phyloP scores from a whole-genome alignment of 2,797 vertebrate species.

The Steatocranus sp. region DNA sequence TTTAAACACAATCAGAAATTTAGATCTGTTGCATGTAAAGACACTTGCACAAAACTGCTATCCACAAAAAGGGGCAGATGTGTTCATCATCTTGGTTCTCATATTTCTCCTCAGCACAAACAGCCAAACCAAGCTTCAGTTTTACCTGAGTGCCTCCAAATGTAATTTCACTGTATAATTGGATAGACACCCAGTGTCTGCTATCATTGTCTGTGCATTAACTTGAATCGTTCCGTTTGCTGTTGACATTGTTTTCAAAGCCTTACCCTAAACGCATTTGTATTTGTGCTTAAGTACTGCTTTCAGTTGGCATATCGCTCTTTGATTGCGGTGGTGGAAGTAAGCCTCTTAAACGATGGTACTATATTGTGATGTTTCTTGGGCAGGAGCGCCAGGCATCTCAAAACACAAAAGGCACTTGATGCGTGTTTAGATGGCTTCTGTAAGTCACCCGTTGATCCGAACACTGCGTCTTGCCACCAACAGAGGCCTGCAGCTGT shows the following conservation, averaged over 20 bases:
- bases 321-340: background rate
- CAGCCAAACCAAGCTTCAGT: slow-evolving; percentile 46
- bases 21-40: background rate
- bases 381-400: background rate
- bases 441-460: slow-evolving; percentile 52
- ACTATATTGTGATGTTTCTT: slow-evolving; percentile 34
- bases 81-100: slow-evolving; percentile 55
- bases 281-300: slow-evolving; percentile 42
- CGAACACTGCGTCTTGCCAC: slow-evolving; percentile 44
- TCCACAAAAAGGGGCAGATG: slow-evolving; percentile 51
- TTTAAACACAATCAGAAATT: background rate
- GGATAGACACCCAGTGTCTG: slow-evolving; percentile 66
- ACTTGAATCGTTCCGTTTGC: slow-evolving; percentile 61
- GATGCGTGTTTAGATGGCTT: slow-evolving; percentile 39
- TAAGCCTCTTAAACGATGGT: slow-evolving; percentile 25
- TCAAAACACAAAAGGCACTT: slow-evolving; percentile 42
- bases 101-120: slow-evolving; percentile 40
- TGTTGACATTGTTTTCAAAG: slow-evolving; percentile 68
- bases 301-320: slow-evolving; percentile 23
- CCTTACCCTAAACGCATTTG: slow-evolving; percentile 52
- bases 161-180: slow-evolving; percentile 73
- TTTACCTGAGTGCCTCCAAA: slow-evolving; percentile 72
- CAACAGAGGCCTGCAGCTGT: slow-evolving; percentile 52
- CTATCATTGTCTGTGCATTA: slow-evolving; percentile 66
- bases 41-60: background rate